Evolutionary conservation across 2,797 vertebrate species (phyloP).

Genomic region (Lepidocolaptes lacrymiger): DNA sequence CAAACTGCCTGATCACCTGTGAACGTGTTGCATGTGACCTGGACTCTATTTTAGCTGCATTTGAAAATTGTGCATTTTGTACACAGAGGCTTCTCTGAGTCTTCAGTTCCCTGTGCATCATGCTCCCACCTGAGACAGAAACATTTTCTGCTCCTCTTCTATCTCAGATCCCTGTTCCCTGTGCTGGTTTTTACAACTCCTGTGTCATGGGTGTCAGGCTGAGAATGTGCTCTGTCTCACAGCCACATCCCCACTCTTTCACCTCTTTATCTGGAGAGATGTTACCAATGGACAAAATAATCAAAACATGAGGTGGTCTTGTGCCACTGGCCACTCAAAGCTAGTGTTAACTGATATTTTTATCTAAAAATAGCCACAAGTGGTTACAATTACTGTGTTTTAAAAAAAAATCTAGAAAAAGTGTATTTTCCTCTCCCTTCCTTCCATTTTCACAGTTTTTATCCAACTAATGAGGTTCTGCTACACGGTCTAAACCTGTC

Average conservation of each 20-base stretch:
- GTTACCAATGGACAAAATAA: neutral
- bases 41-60: neutral
- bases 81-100: neutral
- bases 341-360: neutral
- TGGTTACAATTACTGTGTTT: neutral
- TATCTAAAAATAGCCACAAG: neutral
- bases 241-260: neutral
- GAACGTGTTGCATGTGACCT: neutral
- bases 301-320: neutral
- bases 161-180: neutral
- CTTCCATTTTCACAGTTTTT: neutral
- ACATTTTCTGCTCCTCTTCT: neutral
- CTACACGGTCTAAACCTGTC: neutral
- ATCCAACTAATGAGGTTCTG: neutral
- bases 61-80: neutral
- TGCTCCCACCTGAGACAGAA: neutral
- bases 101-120: neutral
- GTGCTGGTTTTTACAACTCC: neutral
- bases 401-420: neutral
- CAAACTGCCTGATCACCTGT: neutral
- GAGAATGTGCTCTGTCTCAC: neutral
- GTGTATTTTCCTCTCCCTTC: neutral
- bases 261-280: neutral
- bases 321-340: neutral
- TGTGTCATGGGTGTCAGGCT: accelerated